A percentile compares a stretch with the other conserved stretches of the same genome.
Evolutionary conservation across 2,797 vertebrate species (phyloP).

Genomic region (Pseudopleuronectes americanus): DNA sequence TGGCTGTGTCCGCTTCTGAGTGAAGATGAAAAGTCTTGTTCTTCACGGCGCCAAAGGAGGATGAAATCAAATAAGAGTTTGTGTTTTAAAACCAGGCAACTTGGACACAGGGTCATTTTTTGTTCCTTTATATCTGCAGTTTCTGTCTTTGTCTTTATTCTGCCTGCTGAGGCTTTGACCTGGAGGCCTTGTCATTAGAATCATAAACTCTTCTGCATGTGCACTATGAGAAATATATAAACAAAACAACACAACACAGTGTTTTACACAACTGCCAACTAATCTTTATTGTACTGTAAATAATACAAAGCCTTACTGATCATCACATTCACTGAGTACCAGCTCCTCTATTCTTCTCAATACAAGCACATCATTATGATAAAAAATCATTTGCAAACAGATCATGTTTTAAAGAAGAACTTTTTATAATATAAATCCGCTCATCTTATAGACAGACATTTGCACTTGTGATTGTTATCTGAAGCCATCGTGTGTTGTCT

Average conservation of each 20-base stretch:
- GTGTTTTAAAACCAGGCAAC: background rate
- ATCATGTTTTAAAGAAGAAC: slow-evolving; percentile 26
- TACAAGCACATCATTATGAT: slow-evolving; percentile 18
- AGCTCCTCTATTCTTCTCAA: background rate
- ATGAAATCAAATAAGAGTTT: background rate
- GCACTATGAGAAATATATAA: slow-evolving; percentile 15
- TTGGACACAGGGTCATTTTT: background rate
- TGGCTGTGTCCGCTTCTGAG: slow-evolving; percentile 84
- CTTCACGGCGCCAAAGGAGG: background rate
- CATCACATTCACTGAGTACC: background rate
- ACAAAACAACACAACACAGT: slow-evolving; percentile 11
- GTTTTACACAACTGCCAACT: slow-evolving; percentile 14
- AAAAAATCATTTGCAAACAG: slow-evolving; percentile 11
- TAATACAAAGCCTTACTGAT: slow-evolving; percentile 52
- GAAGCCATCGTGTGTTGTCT: slow-evolving; percentile 26
- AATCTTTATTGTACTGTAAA: slow-evolving; percentile 27
- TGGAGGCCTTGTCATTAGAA: slow-evolving; percentile 15
- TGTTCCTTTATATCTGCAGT: slow-evolving; percentile 7
- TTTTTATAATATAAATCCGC: slow-evolving; percentile 51
- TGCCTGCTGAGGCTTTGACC: slow-evolving; percentile 61
- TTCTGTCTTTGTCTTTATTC: slow-evolving; percentile 11
- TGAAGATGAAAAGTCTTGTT: slow-evolving; percentile 48
- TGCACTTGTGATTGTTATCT: slow-evolving; percentile 13
- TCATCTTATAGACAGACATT: slow-evolving; percentile 4
- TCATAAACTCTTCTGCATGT: slow-evolving; percentile 47